Evolutionary conservation across 1,140 invertebrate species (phyloP).

Genomic region (Sipha flava): DNA sequence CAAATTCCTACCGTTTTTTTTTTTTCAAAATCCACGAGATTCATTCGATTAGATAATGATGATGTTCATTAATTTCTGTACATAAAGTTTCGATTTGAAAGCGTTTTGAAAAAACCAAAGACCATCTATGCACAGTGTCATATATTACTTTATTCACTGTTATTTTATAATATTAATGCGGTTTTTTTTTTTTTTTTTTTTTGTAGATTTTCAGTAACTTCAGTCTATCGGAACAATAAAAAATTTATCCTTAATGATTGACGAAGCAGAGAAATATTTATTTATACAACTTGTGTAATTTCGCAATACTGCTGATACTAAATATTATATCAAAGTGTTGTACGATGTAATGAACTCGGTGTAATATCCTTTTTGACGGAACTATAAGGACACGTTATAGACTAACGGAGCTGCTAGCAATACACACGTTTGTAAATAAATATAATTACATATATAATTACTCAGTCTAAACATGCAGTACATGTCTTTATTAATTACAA

Average conservation of each 20-base stretch:
- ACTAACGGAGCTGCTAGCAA: background rate
- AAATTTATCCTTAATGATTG: too few relatives aligned
- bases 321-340: too few relatives aligned
- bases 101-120: background rate
- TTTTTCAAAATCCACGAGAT: background rate
- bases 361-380: background rate
- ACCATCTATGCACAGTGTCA: background rate
- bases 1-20: conserved; percentile 25
- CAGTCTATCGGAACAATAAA: too few relatives aligned
- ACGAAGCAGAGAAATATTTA: too few relatives aligned
- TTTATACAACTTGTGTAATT: too few relatives aligned
- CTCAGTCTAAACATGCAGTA: background rate
- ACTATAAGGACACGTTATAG: background rate
- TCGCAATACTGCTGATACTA: too few relatives aligned
- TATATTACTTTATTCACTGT: too few relatives aligned
- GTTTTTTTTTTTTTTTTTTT: too few relatives aligned
- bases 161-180: too few relatives aligned
- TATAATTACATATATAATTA: background rate
- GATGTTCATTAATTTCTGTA: background rate
- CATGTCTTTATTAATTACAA: background rate
- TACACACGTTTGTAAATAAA: background rate
- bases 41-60: conserved; percentile 18
- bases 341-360: background rate
- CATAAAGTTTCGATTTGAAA: background rate
- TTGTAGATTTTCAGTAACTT: too few relatives aligned